Evolutionary conservation across 2,888 invertebrate genomes (phyloP).

Genomic region (Escarpia spicata): DNA sequence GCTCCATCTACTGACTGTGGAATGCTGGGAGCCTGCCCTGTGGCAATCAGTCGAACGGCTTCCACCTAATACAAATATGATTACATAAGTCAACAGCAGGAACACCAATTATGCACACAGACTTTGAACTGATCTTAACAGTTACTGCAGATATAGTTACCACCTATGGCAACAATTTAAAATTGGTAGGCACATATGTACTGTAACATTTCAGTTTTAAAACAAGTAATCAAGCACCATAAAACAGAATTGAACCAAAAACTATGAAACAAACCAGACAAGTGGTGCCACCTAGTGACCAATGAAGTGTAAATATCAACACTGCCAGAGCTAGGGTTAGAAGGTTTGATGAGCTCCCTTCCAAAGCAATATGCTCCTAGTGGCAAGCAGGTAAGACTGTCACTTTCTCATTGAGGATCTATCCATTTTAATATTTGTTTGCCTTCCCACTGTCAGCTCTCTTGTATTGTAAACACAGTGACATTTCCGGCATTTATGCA

Average conservation of each 20-base stretch:
- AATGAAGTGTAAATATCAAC: slow-evolving; percentile 10
- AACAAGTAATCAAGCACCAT: neutral
- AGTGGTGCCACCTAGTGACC: neutral
- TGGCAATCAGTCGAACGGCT: slow-evolving; percentile 88
- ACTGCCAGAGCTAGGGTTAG: neutral
- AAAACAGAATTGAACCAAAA: neutral
- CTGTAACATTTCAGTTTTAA: neutral
- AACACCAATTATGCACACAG: neutral
- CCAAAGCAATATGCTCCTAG: no score
- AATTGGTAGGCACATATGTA: neutral
- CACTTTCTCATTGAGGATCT: no score
- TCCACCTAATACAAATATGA: slow-evolving; percentile 65
- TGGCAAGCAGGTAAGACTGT: no score
- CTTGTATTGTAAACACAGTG: no score
- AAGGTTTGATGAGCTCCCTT: no score
- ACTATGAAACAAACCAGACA: neutral
- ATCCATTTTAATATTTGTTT: no score
- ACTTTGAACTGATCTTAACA: neutral
- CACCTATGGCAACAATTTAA: neutral
- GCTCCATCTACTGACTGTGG: slow-evolving; percentile 86
- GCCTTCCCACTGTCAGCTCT: no score
- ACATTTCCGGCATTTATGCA: no score
- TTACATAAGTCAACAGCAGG: neutral
- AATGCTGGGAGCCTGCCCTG: slow-evolving; percentile 82
- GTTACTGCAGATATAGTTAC: neutral